phyloP scores from a whole-genome alignment of 2,113 vertebrate species.

The Cichladusa arquata region DNA sequence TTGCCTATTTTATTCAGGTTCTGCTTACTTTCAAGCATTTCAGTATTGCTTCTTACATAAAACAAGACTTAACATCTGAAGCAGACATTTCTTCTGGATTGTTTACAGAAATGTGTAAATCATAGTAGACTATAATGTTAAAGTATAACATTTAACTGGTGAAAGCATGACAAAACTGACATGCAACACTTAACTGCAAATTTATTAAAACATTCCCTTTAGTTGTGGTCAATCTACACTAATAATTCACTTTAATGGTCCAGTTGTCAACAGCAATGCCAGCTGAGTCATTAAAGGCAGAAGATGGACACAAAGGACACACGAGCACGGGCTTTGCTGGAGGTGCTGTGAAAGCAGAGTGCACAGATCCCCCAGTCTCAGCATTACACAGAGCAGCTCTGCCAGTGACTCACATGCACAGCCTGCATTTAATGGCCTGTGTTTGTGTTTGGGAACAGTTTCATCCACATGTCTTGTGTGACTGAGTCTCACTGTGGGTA shows the following conservation, averaged over 20 bases:
- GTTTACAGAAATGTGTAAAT: neutral
- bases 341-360: neutral
- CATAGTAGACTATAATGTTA: neutral
- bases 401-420: fast-evolving
- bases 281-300: neutral
- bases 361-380: neutral
- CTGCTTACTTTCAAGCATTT: neutral
- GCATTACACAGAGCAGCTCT: neutral
- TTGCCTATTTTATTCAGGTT: neutral
- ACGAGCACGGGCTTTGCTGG: neutral
- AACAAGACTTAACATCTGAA: neutral
- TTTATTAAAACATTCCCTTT: neutral
- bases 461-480: neutral
- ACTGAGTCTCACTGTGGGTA: neutral
- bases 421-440: neutral
- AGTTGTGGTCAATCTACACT: neutral
- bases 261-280: neutral
- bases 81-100: neutral
- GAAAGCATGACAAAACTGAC: neutral
- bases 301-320: neutral
- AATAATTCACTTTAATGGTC: neutral
- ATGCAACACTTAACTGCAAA: neutral
- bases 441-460: neutral
- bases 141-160: neutral
- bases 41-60: neutral